A percentile compares a stretch with the other conserved stretches of the same genome.
These are phyloP conservation scores for Mesitornis unicolor DNA, from an alignment of 2,113 vertebrate species.

Conservation along the genomic window DNA sequence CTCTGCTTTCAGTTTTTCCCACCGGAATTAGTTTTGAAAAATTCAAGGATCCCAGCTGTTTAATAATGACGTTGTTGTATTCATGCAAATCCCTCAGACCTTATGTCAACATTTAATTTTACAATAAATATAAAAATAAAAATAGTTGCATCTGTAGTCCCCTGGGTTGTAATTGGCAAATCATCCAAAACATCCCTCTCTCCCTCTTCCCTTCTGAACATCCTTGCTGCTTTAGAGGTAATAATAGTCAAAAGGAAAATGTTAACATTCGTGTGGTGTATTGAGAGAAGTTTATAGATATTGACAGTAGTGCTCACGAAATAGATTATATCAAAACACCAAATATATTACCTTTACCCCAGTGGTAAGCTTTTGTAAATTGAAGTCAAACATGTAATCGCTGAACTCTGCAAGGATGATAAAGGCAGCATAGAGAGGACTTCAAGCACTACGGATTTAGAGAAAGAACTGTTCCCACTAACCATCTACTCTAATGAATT, in stretches of 20 bases:
- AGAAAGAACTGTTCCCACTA: slow-evolving; percentile 12
- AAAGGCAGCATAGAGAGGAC: slow-evolving; percentile 41
- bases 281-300: slow-evolving; percentile 68
- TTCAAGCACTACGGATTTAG: background rate
- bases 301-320: slow-evolving; percentile 61
- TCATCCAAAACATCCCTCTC: slow-evolving; percentile 10
- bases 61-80: slow-evolving; percentile 59
- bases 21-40: slow-evolving; percentile 31
- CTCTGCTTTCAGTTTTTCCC: background rate
- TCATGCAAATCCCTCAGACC: slow-evolving; percentile 54
- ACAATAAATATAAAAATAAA: slow-evolving; percentile 65
- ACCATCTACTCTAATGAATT: slow-evolving; percentile 21
- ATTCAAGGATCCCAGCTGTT: slow-evolving; percentile 51
- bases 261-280: slow-evolving; percentile 60
- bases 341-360: slow-evolving; percentile 47
- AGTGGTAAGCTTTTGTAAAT: slow-evolving; percentile 56
- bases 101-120: slow-evolving; percentile 67
- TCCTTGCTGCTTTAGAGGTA: slow-evolving; percentile 48
- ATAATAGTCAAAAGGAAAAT: slow-evolving; percentile 54
- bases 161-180: slow-evolving; percentile 26
- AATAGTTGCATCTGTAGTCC: slow-evolving; percentile 31
- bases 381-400: slow-evolving; percentile 65
- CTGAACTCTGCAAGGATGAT: slow-evolving; percentile 41
- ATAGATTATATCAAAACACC: slow-evolving; percentile 55
- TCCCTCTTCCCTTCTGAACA: background rate